Conservation (phyloP, 2,797 vertebrate genomes). For the Hydrophis major region DNA sequence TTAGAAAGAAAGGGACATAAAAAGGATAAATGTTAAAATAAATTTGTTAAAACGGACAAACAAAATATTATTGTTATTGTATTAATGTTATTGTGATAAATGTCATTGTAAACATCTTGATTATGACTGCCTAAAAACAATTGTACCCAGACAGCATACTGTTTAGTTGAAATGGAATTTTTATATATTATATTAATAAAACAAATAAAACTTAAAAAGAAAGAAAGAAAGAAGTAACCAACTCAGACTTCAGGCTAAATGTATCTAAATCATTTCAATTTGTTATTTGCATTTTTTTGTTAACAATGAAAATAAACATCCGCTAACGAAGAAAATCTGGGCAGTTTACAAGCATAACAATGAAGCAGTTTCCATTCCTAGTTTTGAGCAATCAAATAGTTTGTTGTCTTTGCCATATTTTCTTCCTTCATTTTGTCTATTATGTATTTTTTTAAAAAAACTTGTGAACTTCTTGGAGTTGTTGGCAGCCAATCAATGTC, state of each 20-base stretch:
- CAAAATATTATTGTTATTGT: too few species aligned
- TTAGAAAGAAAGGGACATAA: too few species aligned
- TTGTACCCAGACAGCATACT: too few species aligned
- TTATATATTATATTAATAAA: too few species aligned
- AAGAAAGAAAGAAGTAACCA: background rate
- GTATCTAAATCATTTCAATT: constrained; percentile 8
- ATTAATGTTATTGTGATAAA: too few species aligned
- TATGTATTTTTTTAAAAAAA: background rate
- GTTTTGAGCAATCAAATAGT: background rate
- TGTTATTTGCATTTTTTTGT: background rate
- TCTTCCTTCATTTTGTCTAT: background rate
- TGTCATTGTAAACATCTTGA: too few species aligned
- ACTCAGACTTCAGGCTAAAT: background rate
- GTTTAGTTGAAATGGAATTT: too few species aligned
- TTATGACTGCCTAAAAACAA: too few species aligned
- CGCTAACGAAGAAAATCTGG: background rate
- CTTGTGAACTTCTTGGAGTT: background rate
- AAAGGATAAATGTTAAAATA: too few species aligned
- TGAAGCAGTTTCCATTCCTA: background rate
- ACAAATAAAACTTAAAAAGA: too few species aligned
- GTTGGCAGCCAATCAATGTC: background rate
- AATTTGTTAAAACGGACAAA: too few species aligned
- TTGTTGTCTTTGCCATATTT: background rate
- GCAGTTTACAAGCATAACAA: background rate
- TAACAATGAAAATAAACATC: background rate